phyloP scores from a whole-genome alignment of 2,113 vertebrate species.

The Chrysemys picta region DNA sequence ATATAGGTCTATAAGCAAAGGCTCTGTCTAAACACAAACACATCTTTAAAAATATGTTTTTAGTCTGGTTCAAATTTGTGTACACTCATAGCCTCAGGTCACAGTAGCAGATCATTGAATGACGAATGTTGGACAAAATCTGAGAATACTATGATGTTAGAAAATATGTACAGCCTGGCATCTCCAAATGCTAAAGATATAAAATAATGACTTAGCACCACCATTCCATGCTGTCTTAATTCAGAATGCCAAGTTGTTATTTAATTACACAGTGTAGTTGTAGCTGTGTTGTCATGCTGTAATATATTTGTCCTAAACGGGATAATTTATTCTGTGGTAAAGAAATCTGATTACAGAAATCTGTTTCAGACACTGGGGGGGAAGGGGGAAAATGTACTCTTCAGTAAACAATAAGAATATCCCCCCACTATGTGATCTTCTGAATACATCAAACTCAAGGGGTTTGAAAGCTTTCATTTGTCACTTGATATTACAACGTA shows the following conservation, averaged over 20 bases:
- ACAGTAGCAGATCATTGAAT: not conserved
- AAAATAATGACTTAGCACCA: not conserved
- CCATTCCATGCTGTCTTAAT: not conserved
- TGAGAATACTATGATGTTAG: not conserved
- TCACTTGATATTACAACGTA: slow-evolving; percentile 19
- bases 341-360: not conserved
- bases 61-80: not conserved
- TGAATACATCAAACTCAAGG: not conserved
- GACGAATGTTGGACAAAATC: not conserved
- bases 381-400: not conserved
- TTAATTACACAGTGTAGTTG: not conserved
- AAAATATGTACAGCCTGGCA: not conserved
- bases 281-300: not conserved
- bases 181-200: not conserved
- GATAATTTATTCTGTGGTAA: not conserved
- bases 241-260: not conserved
- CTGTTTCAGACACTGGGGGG: not conserved
- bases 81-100: not conserved
- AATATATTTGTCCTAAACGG: not conserved
- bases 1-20: not conserved
- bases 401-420: not conserved
- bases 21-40: not conserved
- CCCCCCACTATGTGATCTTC: not conserved
- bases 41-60: not conserved
- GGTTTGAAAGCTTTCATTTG: not conserved